Conservation (phyloP, 2,797 vertebrate genomes). For the Setipinna tenuifilis region DNA sequence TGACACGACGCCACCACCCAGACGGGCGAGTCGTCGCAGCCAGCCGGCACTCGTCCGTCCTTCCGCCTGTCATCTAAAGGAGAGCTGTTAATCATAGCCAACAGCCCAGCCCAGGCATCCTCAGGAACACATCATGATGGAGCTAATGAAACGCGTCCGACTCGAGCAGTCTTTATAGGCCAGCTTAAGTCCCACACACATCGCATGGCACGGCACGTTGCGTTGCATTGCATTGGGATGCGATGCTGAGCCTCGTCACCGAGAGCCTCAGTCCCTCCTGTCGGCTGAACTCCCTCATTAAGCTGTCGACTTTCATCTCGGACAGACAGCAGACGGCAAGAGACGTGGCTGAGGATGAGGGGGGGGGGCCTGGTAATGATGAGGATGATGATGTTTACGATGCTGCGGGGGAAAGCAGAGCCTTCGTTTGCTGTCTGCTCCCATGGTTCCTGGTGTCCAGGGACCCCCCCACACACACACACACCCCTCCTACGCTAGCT, state of each 20-base stretch:
- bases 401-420: background rate
- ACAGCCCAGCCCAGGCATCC: background rate
- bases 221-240: no score
- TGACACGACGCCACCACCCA: background rate
- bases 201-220: no score
- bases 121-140: slow-evolving; percentile 6
- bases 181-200: background rate
- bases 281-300: background rate
- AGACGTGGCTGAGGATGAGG: slow-evolving; percentile 22
- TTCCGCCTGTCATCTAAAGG: background rate
- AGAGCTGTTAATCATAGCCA: slow-evolving; percentile 2
- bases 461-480: background rate
- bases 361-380: slow-evolving; percentile 10
- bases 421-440: background rate
- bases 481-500: background rate
- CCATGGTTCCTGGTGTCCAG: background rate
- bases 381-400: background rate
- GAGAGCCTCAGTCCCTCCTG: background rate
- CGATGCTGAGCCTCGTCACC: no score
- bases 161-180: background rate
- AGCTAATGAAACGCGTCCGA: slow-evolving; percentile 10
- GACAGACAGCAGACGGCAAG: background rate
- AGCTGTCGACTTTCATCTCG: background rate
- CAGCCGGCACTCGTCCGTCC: slow-evolving; percentile 7
- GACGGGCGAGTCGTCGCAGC: background rate